phyloP scores from a whole-genome alignment of 1,140 invertebrate species.

The Amyelois transitella region DNA sequence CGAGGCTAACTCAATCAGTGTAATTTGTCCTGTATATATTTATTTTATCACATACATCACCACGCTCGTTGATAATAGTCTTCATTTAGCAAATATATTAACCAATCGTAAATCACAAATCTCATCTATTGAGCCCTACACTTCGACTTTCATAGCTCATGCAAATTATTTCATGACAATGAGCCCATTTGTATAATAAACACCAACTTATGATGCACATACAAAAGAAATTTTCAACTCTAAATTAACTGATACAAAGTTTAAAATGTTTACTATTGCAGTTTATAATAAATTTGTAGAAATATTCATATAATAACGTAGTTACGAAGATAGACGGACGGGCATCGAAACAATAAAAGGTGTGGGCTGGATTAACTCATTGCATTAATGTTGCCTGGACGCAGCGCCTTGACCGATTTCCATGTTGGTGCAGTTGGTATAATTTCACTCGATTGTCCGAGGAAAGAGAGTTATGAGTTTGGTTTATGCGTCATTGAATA shows the following conservation, averaged over 20 bases:
- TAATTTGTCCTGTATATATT: too few species aligned
- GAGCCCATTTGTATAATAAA: constrained; percentile 27
- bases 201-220: not conserved
- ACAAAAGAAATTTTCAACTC: not conserved
- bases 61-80: constrained; percentile 5
- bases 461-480: too few species aligned
- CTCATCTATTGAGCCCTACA: constrained; percentile 25
- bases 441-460: too few species aligned
- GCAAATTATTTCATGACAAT: constrained; percentile 68
- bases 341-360: constrained; percentile 61
- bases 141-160: constrained; percentile 62
- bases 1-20: too few species aligned
- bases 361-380: constrained; percentile 65
- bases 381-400: constrained; percentile 42
- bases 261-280: not conserved
- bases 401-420: constrained; percentile 60
- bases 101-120: constrained; percentile 30
- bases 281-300: constrained; percentile 1
- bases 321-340: constrained; percentile 46
- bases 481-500: not conserved
- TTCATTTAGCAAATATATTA: constrained; percentile 8
- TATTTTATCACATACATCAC: too few species aligned
- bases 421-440: constrained; percentile 29
- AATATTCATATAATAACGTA: constrained; percentile 63
- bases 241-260: not conserved